A percentile compares a stretch with the other conserved stretches of the same genome.
phyloP scores from a whole-genome alignment of 2,797 vertebrate species.

The Melanitta fusca region DNA sequence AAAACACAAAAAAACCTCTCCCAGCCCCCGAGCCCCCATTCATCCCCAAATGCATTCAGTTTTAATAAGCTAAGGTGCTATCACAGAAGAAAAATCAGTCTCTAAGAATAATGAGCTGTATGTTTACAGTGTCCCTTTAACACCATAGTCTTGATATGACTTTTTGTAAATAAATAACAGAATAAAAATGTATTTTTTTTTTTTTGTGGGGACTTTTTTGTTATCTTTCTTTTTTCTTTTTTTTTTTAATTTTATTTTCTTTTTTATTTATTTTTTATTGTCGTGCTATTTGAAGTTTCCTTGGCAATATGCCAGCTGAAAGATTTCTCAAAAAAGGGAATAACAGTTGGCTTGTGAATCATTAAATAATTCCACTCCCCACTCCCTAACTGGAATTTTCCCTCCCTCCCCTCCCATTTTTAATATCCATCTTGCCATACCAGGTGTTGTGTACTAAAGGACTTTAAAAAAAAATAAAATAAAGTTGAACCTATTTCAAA shows the following conservation, averaged over 20 bases:
- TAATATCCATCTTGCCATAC: constrained; percentile 42
- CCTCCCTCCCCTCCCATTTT: constrained; percentile 10
- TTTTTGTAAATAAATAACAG: constrained; percentile 59
- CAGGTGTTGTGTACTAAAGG: constrained; percentile 54
- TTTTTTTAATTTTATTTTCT: neutral
- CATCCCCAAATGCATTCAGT: constrained; percentile 53
- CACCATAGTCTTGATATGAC: constrained; percentile 70
- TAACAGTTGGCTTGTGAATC: constrained; percentile 18
- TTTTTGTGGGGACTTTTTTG: neutral
- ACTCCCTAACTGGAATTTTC: constrained; percentile 20
- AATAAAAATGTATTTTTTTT: constrained; percentile 35
- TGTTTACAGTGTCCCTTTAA: constrained; percentile 71
- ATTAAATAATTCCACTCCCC: constrained; percentile 24
- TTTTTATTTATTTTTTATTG: neutral
- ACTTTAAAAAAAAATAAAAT: constrained; percentile 50
- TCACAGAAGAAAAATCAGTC: constrained; percentile 70
- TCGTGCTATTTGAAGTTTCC: constrained; percentile 44
- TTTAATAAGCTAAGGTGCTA: constrained; percentile 72
- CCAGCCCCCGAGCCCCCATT: neutral
- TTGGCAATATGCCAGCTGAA: constrained; percentile 41
- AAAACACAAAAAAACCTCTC: constrained; percentile 19
- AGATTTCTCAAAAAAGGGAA: constrained; percentile 18
- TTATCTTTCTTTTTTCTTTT: neutral
- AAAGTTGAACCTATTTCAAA: constrained; percentile 58
- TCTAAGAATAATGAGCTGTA: constrained; percentile 63